Evolutionary conservation across 2,113 vertebrate genomes (phyloP).

Genomic region (Gasterosteus aculeatus): DNA sequence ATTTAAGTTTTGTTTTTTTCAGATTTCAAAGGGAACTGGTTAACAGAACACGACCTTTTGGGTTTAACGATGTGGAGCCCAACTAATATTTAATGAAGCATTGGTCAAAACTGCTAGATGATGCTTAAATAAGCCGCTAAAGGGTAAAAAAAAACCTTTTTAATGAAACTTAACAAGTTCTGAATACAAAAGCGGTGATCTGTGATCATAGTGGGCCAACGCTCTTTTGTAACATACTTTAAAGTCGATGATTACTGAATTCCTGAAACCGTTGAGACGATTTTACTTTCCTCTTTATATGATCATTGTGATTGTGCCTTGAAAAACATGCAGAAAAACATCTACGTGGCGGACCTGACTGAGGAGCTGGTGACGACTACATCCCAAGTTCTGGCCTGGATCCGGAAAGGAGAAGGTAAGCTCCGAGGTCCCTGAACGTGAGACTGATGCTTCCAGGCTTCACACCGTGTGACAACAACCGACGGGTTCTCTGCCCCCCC

Average conservation of each 20-base stretch:
- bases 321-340: constrained; percentile 85
- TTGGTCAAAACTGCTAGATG: background rate
- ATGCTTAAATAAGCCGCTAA: background rate
- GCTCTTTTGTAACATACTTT: background rate
- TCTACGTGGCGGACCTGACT: constrained; percentile 92
- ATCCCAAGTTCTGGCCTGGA: constrained; percentile 90
- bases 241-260: background rate
- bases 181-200: background rate
- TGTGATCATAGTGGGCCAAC: background rate
- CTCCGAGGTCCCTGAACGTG: background rate
- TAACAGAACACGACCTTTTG: background rate
- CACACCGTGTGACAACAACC: background rate
- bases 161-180: background rate
- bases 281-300: background rate
- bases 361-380: constrained; percentile 90
- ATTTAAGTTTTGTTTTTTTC: too few relatives aligned
- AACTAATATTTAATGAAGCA: background rate
- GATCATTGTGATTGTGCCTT: background rate
- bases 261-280: background rate
- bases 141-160: background rate
- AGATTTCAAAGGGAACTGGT: too few relatives aligned
- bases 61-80: too few relatives aligned
- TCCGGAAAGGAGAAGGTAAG: constrained; percentile 96
- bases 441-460: background rate
- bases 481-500: constrained; percentile 13